Base-by-base conservation (phyloP, 2,113 vertebrate species). In the Cyrtonyx montezumae region DNA sequence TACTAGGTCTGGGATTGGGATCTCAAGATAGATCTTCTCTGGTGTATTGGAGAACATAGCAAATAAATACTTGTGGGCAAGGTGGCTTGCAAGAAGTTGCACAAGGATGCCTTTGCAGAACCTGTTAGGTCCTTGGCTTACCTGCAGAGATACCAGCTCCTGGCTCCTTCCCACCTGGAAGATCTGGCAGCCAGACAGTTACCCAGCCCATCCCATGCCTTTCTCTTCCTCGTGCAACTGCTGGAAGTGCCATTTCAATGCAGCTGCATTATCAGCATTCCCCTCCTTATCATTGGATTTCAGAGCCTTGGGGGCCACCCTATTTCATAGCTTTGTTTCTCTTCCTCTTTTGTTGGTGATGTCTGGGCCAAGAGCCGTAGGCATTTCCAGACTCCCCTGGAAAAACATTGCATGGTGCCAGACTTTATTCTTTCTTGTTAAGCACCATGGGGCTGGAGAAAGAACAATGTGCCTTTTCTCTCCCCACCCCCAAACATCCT, bases 241-340 rank as follows among this genome's bases (percentile, higher is more conserved):
- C 51, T 93, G n/a, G 59, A 83, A 91, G 45, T 91, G 63, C 70
- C 59, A 26, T 93, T 93, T 92, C 71, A 93, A 26, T 90, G 66
- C 79, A 86, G 42, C 26, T 80, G 21, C 58, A 30, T 90, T 96
- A 91, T 82, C 85, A 66, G 58, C 53, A 56, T 40, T 48, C 36
- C 37, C 21, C 62, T 95, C 76, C 87, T 96, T 92, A 91, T 94
- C 94, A 74, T 46, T 85, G 45, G 51, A 83, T 80, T 83, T 61
- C 89, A 96, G 93, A 61, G n/a, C 68, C 71, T 85, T 40, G 48
- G 87, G 84, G 90, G 89, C 79, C 91, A 75, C 91, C 91, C 84
- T 75, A 6, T 93, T 91, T 95, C 87, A 43, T 48, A 66, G 79
- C 91, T 95, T 94, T 96, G 91, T 96, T 96, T 96, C 86, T 88